phyloP scores from a whole-genome alignment of 2,113 vertebrate genomes.

The Hippotragus niger region DNA sequence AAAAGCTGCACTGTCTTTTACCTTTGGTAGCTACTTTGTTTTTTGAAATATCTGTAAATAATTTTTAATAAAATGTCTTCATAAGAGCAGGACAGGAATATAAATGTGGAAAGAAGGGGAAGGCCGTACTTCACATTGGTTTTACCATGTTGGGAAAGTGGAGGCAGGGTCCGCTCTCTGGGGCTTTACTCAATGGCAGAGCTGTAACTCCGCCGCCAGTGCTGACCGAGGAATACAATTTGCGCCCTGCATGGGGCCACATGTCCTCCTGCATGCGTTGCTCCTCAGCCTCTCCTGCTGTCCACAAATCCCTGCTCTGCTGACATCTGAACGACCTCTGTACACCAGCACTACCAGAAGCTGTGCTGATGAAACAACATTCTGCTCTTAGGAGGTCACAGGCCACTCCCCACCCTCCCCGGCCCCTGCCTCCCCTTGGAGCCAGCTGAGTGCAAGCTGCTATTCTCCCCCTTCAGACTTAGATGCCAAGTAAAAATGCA shows the following conservation, averaged over 20 bases:
- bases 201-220: not conserved
- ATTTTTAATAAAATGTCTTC: not conserved
- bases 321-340: not conserved
- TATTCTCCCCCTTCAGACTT: not conserved
- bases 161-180: not conserved
- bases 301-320: conserved; percentile 13
- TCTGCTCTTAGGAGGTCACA: not conserved
- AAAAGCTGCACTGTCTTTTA: not conserved
- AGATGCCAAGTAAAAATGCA: not conserved
- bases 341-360: not conserved
- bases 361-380: not conserved
- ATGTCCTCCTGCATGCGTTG: not conserved
- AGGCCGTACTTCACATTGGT: not conserved
- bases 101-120: not conserved
- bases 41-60: not conserved
- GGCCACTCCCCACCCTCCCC: not conserved
- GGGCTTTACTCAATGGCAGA: not conserved
- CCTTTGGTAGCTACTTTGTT: not conserved
- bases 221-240: conserved; percentile 29
- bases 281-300: not conserved
- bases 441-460: not conserved
- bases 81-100: not conserved
- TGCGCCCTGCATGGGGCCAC: not conserved
- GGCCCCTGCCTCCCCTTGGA: not conserved
- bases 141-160: not conserved